These are phyloP conservation scores for Pollenia griseotomentosa DNA, from an alignment of 2,888 invertebrate genomes.

Conservation along the genomic window DNA sequence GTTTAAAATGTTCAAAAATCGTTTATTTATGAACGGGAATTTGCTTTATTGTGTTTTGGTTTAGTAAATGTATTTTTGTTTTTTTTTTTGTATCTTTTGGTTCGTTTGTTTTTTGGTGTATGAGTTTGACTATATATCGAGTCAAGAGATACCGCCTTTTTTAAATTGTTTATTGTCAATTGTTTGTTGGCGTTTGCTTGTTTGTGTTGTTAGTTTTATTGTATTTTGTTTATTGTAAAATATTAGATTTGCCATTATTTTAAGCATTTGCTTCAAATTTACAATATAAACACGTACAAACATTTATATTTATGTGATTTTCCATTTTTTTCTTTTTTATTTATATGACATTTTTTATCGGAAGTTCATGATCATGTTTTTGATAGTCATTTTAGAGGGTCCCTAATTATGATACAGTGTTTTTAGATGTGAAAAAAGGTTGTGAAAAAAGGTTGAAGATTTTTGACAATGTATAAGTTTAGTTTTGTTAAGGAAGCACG, in stretches of 20 bases:
- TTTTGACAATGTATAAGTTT: neutral
- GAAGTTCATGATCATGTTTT: conserved; percentile 55
- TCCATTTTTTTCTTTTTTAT: neutral
- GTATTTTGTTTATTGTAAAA: conserved; percentile 76
- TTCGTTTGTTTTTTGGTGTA: conserved; percentile 76
- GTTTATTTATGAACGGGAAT: conserved; percentile 83
- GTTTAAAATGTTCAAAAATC: conserved; percentile 75
- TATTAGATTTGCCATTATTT: conserved; percentile 82
- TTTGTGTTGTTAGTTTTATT: conserved; percentile 26
- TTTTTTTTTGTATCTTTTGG: conserved; percentile 17
- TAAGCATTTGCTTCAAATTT: conserved; percentile 81
- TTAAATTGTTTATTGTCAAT: conserved; percentile 80
- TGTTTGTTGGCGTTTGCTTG: conserved; percentile 63
- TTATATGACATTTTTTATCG: conserved; percentile 58
- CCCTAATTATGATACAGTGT: conserved; percentile 24
- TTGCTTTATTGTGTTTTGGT: conserved; percentile 77
- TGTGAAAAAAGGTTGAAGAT: neutral
- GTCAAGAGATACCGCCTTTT: conserved; percentile 76
- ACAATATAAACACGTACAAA: conserved; percentile 1
- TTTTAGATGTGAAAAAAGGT: neutral
- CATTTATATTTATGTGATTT: neutral
- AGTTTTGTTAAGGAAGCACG: neutral
- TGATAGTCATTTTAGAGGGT: neutral
- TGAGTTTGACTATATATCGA: conserved; percentile 61
- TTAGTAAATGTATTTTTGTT: conserved; percentile 28